Evolutionary conservation across 2,888 invertebrate genomes (phyloP), one percentile per base, ranked within the genome.

Genomic region (Quadroppia sp.): DNA sequence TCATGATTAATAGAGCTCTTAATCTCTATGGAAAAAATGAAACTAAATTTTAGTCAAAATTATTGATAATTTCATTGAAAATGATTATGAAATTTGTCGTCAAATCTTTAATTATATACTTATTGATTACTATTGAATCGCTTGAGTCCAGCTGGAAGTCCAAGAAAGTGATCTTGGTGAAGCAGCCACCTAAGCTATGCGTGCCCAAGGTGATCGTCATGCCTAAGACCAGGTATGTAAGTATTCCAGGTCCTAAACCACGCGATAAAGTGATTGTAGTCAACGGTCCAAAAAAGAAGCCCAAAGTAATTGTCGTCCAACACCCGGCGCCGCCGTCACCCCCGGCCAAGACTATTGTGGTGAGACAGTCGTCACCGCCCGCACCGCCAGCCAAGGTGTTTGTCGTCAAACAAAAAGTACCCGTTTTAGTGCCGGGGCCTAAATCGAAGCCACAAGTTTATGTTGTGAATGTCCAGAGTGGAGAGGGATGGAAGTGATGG

Each of bases 201-300:
- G 20, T 36, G 2, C 67, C 67, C 7, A 32, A 67, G 40, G 40
- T 67, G 23, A 67, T 67, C 23, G 67, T 67, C 2, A n/a, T 67
- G 1, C 67, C 67, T 13, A 36, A 67, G 42, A 13, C 40, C 42
- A 67, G 40, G 42, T 67, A 67, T n/a, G 40, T 67, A 2, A 36
- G 23, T 2, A 42, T 67, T 36, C 67, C 67, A 3, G 67, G 67
- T 20, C 67, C 67, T 40, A 67, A 67, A 67, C 67, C 36, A 40
- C 20, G 1, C 6, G 67, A 67, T 7, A 67, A 67, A 67, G 40
- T 67, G 20, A 67, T 67, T 42, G 40, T 67, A 7, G 40, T 67
- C 2, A 67, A 40, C 17, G 67, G 20, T 15, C 30, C 30, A 25
- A 17, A 15, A 20, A 28, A 15, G 2, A 40, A 67, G 11, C 40